Conservation (phyloP, 2,888 invertebrate species). For the Thecophora atra region DNA sequence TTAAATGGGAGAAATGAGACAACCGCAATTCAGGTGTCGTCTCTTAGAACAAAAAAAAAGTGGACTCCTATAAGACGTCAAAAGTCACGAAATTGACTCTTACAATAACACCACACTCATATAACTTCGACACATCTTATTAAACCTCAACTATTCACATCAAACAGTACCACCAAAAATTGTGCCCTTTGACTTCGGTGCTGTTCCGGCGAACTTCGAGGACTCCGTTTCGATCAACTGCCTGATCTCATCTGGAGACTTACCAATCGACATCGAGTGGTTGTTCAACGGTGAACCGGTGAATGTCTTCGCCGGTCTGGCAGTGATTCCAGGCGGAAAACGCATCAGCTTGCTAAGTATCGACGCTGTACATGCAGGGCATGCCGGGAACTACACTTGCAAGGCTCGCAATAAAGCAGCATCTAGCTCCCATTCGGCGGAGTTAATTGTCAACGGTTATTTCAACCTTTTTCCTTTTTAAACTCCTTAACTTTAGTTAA, state of each 20-base stretch:
- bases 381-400: constrained; percentile 74
- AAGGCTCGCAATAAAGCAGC: constrained; percentile 72
- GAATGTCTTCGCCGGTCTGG: constrained; percentile 56
- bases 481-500: background rate
- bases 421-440: constrained; percentile 66
- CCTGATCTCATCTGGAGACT: constrained; percentile 76
- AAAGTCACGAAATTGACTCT: no score
- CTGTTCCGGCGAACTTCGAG: constrained; percentile 75
- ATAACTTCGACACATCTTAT: background rate
- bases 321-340: constrained; percentile 66
- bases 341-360: constrained; percentile 73
- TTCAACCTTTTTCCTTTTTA: background rate
- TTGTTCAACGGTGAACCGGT: constrained; percentile 62
- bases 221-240: constrained; percentile 78
- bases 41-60: no score
- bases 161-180: constrained; percentile 80
- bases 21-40: no score
- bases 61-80: no score
- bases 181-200: constrained; percentile 80
- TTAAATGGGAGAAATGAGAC: no score
- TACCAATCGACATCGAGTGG: constrained; percentile 77
- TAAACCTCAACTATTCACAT: constrained; percentile 4
- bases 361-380: constrained; percentile 72
- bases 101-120: no score
- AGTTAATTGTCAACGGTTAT: constrained; percentile 63